A percentile compares a stretch with the other conserved stretches of the same genome.
Conservation (phyloP, 2,113 vertebrate species). For the Hypocryptadius cinnamomeus region DNA sequence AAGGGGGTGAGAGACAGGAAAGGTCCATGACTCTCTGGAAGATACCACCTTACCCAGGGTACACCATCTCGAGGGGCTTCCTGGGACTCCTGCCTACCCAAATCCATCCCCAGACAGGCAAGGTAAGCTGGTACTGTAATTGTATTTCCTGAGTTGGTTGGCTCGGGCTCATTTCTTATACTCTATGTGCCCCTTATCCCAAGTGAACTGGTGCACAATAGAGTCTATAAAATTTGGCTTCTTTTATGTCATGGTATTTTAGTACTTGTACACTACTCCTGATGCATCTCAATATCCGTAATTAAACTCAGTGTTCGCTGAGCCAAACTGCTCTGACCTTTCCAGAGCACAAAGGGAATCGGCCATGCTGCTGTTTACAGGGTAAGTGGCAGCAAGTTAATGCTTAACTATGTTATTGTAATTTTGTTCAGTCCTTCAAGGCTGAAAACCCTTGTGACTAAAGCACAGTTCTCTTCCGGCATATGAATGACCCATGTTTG, state of each 20-base stretch:
- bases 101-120: not conserved
- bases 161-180: not conserved
- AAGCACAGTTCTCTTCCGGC: not conserved
- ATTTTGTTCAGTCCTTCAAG: not conserved
- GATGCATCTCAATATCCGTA: not conserved
- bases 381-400: slow-evolving; percentile 2
- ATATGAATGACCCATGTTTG: not conserved
- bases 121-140: not conserved
- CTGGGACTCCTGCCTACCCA: not conserved
- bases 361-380: not conserved
- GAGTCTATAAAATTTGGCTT: accelerated
- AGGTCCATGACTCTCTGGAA: not conserved
- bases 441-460: not conserved
- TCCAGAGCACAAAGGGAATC: not conserved
- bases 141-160: not conserved
- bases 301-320: not conserved
- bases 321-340: not conserved
- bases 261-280: not conserved
- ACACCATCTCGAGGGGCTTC: not conserved
- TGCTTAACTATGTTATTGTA: not conserved
- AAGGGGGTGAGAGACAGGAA: not conserved
- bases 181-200: not conserved
- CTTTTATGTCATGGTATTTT: not conserved
- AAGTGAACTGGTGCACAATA: not conserved
- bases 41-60: not conserved